Evolutionary conservation across 2,113 vertebrate genomes (phyloP), one percentile per base, ranked within the genome.

Genomic region (Daphoenositta chrysoptera): DNA sequence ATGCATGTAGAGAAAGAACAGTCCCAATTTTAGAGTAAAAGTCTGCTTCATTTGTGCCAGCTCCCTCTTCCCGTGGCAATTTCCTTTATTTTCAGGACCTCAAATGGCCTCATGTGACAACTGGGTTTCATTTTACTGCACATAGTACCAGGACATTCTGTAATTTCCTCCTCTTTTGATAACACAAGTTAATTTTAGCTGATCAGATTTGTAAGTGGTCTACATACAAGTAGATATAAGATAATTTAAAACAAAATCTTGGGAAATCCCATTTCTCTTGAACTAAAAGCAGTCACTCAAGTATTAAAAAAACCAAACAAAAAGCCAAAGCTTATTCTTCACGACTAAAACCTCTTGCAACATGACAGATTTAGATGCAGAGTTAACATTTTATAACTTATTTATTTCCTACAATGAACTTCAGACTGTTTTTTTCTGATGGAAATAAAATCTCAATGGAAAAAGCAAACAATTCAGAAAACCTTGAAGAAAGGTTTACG

Each of bases 31-130:
- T 37, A 76, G 57, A 75, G 51, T 66, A 83, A 51, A 87, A 94
- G 13, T 7, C 63, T 60, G 16, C 31, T 91, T 88, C 6, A 31
- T 83, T 75, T 72, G 56, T 77, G 66, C 54, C 87, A 86, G 47
- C 40, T 88, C 63, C 44, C 70, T 90, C 83, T 79, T 81, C n/a
- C 61, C 33, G 84, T 84, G 64, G 45, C 48, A 72, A 64, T 47
- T 80, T 94, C 54, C 71, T 91, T 92, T 81, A 83, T 90, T 94
- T 93, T 94, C 90, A 86, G 60, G 81, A 85, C 71, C 56, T 75
- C 57, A 42, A 33, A 4, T 92, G 70, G 75, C 53, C 58, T 83
- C 37, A 17, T 44, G 47, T 63, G 57, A 94, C 54, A 66, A 85
- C 19, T 1, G 5, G 13, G 15, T 71, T 87, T 70, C 40, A 60